phyloP scores from a whole-genome alignment of 2,797 vertebrate species.

The Acrossocheilus wenchowensis region DNA sequence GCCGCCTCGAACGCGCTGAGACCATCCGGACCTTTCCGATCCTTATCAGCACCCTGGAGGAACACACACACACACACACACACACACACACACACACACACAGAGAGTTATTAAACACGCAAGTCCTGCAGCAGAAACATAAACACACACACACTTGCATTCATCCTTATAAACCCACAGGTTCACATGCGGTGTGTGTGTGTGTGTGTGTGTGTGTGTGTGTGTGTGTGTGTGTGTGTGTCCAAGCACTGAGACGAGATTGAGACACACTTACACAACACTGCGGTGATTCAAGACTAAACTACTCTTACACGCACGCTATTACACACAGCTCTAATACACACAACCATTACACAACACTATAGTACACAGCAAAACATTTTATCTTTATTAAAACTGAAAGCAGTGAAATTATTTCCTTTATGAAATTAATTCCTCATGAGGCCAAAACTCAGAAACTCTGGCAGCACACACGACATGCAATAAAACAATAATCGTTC shows the following conservation, averaged over 20 bases:
- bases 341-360: not conserved
- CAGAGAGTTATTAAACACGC: conserved; percentile 6
- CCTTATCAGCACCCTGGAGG: conserved; percentile 80
- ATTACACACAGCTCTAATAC: not conserved
- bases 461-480: too few relatives aligned
- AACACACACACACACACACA: conserved; percentile 9
- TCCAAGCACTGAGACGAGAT: not conserved
- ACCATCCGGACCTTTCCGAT: conserved; percentile 71
- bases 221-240: too few relatives aligned
- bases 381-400: not conserved
- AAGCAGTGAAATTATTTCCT: not conserved
- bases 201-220: not conserved
- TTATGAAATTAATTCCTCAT: too few relatives aligned
- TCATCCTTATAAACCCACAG: not conserved
- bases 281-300: not conserved
- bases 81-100: not conserved
- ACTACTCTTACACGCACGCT: not conserved
- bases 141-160: not conserved
- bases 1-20: conserved; percentile 67
- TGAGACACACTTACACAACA: not conserved
- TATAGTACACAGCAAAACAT: not conserved
- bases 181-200: not conserved
- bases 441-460: too few relatives aligned
- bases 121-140: not conserved
- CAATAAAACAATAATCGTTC: too few relatives aligned